Percentiles rank a stretch among this genome's conserved stretches.
Evolutionary conservation across 2,797 vertebrate genomes (phyloP).

Genomic region (Hyperoplus immaculatus): DNA sequence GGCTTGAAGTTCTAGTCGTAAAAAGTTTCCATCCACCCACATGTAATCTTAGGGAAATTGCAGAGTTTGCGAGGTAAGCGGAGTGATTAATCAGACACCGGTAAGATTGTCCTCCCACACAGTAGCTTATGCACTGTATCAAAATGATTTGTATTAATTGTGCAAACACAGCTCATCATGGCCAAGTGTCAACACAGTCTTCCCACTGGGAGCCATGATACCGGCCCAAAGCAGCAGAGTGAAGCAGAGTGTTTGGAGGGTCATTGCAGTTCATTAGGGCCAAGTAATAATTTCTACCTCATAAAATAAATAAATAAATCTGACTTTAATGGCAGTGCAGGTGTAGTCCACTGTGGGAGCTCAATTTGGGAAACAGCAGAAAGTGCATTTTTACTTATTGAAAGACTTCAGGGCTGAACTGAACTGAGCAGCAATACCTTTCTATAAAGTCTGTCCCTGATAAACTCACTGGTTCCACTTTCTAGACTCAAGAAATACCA

Average conservation of each 20-base stretch:
- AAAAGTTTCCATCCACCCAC: conserved; percentile 5
- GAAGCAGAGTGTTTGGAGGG: not conserved
- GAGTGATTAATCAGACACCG: not conserved
- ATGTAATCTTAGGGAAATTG: conserved; percentile 1
- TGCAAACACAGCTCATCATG: not conserved
- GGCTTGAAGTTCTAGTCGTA: not conserved
- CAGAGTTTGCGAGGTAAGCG: not conserved
- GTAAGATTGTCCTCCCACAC: conserved; percentile 13
- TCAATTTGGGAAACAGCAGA: too few relatives aligned
- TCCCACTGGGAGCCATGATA: not conserved
- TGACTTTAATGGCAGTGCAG: not conserved
- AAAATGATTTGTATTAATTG: not conserved
- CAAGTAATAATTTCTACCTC: not conserved
- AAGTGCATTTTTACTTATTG: not conserved
- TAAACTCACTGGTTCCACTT: not conserved
- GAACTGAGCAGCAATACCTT: not conserved
- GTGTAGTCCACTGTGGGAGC: too few relatives aligned
- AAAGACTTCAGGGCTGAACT: not conserved
- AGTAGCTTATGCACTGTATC: not conserved
- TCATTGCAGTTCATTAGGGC: not conserved
- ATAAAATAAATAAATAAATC: not conserved
- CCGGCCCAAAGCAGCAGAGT: not conserved
- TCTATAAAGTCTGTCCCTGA: not conserved
- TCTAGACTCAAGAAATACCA: not conserved
- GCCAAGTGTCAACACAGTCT: not conserved